A percentile compares a stretch with the other conserved stretches of the same genome.
Conservation (phyloP, 1,140 invertebrate genomes). For the Caenorhabditis tropicalis region DNA sequence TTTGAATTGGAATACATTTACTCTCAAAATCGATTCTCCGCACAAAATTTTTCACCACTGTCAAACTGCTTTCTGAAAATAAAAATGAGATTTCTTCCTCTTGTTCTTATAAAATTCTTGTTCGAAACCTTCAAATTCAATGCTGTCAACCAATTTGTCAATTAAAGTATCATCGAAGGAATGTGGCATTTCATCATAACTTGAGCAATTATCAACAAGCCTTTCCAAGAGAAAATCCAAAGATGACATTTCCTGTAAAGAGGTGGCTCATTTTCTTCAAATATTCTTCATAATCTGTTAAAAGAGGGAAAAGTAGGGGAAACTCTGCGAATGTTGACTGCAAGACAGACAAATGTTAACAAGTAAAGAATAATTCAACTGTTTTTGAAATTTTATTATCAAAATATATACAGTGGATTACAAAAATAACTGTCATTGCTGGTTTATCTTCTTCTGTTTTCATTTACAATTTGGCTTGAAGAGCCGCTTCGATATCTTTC, state of each 20-base stretch:
- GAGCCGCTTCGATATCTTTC: slow-evolving; percentile 51
- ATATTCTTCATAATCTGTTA: not conserved
- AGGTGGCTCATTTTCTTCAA: not conserved
- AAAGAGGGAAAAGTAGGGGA: slow-evolving; percentile 2
- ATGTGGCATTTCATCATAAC: slow-evolving; percentile 53
- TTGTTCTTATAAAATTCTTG: not conserved
- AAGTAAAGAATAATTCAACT: not conserved
- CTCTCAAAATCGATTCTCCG: not conserved
- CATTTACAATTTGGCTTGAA: slow-evolving; percentile 42
- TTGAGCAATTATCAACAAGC: not conserved
- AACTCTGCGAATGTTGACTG: not conserved
- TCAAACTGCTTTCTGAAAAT: not conserved
- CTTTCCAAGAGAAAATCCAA: not conserved
- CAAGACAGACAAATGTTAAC: not conserved
- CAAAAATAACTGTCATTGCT: not conserved
- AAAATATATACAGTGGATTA: not conserved
- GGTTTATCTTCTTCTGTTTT: not conserved
- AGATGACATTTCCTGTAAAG: not conserved
- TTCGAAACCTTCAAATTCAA: slow-evolving; percentile 27
- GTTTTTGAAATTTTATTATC: not conserved
- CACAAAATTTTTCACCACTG: not conserved
- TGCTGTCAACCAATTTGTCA: slow-evolving; percentile 46
- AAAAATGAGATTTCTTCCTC: not conserved
- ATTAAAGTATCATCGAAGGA: slow-evolving; percentile 53
- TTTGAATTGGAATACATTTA: slow-evolving; percentile 25